Conservation (phyloP, 1,140 invertebrate genomes). For the Drosophila nigromelanica region DNA sequence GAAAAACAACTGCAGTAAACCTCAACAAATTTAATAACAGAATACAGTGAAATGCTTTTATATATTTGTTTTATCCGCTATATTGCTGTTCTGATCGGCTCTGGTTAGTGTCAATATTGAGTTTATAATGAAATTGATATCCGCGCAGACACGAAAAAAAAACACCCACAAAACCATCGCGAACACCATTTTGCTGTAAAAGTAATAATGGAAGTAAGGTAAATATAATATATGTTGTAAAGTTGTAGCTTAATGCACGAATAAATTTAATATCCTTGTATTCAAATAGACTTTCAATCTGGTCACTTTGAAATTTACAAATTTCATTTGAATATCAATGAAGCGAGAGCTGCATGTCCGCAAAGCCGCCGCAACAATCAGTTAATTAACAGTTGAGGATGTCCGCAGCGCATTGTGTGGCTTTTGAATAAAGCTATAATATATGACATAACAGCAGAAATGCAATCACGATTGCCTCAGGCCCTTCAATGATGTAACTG, state of each 20-base stretch:
- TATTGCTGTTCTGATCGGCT: conserved; percentile 12
- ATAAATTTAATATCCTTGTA: conserved; percentile 40
- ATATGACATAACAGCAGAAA: background rate
- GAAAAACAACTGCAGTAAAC: conserved; percentile 26
- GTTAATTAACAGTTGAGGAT: conserved; percentile 25
- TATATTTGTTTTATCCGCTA: conserved; percentile 7
- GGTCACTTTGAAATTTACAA: background rate
- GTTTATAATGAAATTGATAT: conserved; percentile 50
- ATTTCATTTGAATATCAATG: conserved; percentile 1
- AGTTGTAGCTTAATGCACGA: conserved; percentile 36
- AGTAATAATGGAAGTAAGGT: conserved; percentile 18
- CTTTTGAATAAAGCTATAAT: conserved; percentile 3
- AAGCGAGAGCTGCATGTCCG: background rate
- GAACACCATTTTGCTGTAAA: conserved; percentile 17
- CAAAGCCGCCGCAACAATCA: conserved; percentile 5
- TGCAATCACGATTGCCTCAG: too few species aligned
- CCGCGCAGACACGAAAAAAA: conserved; percentile 25
- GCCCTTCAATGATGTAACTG: background rate
- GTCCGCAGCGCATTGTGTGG: conserved; percentile 1
- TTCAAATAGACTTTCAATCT: conserved; percentile 14
- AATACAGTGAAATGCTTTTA: conserved; percentile 29
- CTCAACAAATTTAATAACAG: conserved; percentile 28
- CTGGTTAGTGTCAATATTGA: conserved; percentile 30
- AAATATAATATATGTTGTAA: conserved; percentile 31
- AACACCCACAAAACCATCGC: conserved; percentile 1